Evolutionary conservation across 1,140 invertebrate species (phyloP), one percentile per base, ranked within the genome.

Genomic region (Mamestra configurata): DNA sequence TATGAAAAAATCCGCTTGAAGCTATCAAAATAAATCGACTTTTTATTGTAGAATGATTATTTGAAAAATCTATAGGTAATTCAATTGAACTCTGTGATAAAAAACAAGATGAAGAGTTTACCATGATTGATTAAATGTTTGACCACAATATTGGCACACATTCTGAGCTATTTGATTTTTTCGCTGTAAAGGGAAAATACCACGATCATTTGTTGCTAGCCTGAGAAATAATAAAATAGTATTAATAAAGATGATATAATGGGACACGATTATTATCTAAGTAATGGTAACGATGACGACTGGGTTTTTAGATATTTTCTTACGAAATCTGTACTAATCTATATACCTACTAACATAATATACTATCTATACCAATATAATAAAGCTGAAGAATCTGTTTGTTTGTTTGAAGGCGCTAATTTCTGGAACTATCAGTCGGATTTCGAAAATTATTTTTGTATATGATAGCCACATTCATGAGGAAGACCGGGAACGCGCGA

Each of bases 1-100:
- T 37, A 31, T n/a, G 51, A 76, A 76, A 61, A 76, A 43, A 40
- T 51, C 24, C 49, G 27, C 13, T 57, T 59, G 71, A 18, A 27
- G 40, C 59, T 68, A 68, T 68, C 61, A 77, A 66, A 66, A 77
- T 77, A 77, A 77, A 73, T 57, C 18, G 18, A 57, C 27, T 73
- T 71, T 73, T 73, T 73, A 24, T 59, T n/a, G n/a, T 3, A 24
- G 53, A 37, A 57, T 73, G 53, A 43, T 57, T 73, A 73, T 73
- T 57, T 73, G 53, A 73, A 55, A 55, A 35, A 53, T 20, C 20
- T 18, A 55, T 73, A 43, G 18, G 31, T 73, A 73, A 57, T 73
- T 73, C n/a, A 40, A 73, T 73, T 57, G 53, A 59, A 40, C 1
- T 40, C 18, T 13, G n/a, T 40, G n/a, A 43, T 66, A 40, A 20